Conservation (phyloP, 2,797 vertebrate genomes). For the Amniataba percoides region DNA sequence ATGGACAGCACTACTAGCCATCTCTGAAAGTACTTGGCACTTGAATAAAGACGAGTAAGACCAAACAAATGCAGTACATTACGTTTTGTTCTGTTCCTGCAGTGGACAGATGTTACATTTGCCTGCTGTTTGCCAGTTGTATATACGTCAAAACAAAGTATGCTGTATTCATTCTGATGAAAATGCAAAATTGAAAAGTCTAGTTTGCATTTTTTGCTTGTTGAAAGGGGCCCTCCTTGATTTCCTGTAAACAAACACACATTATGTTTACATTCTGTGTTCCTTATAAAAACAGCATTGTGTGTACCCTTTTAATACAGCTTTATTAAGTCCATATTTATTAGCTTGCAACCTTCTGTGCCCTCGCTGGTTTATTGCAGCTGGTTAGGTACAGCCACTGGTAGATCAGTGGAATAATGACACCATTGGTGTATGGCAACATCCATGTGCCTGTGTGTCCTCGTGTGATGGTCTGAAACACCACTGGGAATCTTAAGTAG, state of each 20-base stretch:
- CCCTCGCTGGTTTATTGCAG: not conserved
- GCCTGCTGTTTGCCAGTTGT: too few species aligned
- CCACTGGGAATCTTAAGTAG: not conserved
- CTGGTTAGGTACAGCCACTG: not conserved
- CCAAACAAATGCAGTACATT: not conserved
- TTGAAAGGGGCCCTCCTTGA: not conserved
- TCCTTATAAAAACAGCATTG: not conserved
- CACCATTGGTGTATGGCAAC: not conserved
- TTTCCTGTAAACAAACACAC: not conserved
- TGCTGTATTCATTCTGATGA: not conserved
- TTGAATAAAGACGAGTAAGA: not conserved
- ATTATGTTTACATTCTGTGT: not conserved
- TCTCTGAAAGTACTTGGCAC: not conserved
- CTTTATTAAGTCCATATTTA: not conserved
- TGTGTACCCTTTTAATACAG: not conserved
- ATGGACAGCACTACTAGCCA: not conserved
- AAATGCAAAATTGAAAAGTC: conserved; percentile 12
- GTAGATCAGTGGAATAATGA: not conserved
- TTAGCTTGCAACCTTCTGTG: not conserved
- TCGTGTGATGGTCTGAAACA: not conserved
- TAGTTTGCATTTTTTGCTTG: not conserved
- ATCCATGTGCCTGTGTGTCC: not conserved
- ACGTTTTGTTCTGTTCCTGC: not conserved
- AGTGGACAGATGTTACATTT: not conserved
- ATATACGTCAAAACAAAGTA: not conserved